Evolutionary conservation across 2,797 vertebrate genomes (phyloP).

Genomic region (Crax fasciolata): DNA sequence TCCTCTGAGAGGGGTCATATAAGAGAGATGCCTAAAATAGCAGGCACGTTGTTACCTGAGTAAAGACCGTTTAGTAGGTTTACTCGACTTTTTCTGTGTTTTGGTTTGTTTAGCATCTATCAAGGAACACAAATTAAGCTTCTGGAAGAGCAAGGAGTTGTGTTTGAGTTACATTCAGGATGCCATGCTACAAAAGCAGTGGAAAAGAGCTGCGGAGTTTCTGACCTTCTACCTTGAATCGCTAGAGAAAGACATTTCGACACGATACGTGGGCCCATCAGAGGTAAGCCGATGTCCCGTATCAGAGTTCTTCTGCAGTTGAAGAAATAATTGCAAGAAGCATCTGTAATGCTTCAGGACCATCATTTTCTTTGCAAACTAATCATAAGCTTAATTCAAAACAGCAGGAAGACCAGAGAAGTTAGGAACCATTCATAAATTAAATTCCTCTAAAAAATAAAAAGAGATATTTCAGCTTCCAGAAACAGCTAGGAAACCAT

Average conservation of each 20-base stretch:
- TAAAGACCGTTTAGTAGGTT: background rate
- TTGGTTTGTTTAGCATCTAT: conserved; percentile 50
- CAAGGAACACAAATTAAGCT: conserved; percentile 73
- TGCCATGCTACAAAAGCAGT: conserved; percentile 89
- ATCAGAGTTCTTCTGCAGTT: background rate
- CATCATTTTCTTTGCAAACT: background rate
- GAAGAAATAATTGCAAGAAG: background rate
- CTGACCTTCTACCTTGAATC: conserved; percentile 86
- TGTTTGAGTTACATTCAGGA: conserved; percentile 88
- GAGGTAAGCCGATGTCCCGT: conserved; percentile 80
- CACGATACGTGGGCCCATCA: background rate
- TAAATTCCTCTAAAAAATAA: background rate
- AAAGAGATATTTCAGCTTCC: background rate
- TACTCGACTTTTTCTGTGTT: background rate
- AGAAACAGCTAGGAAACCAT: background rate
- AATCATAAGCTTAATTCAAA: background rate
- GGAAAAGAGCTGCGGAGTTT: conserved; percentile 89
- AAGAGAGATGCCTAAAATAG: background rate
- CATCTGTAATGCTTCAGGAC: background rate
- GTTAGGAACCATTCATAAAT: background rate
- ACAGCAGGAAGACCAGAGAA: background rate
- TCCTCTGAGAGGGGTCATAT: background rate
- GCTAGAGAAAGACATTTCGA: conserved; percentile 80
- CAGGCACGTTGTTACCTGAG: fast-evolving
- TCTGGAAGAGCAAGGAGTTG: conserved; percentile 78